Evolutionary conservation across 2,113 vertebrate genomes (phyloP).

Genomic region (Campylorhamphus procurvoides): DNA sequence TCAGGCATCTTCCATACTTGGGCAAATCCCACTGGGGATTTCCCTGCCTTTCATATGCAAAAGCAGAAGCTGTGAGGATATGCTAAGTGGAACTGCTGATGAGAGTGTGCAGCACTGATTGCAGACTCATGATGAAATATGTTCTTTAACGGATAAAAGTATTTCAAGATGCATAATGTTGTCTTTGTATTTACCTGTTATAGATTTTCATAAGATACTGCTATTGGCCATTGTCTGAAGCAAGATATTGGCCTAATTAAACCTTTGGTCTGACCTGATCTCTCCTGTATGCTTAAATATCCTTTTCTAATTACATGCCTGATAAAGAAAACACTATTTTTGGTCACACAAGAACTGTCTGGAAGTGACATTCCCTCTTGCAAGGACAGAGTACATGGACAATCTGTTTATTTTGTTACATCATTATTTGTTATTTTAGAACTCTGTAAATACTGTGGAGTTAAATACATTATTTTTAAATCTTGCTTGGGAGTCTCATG

Average conservation of each 20-base stretch:
- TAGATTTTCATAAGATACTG: neutral
- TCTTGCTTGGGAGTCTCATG: neutral
- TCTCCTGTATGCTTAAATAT: neutral
- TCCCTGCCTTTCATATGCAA: neutral
- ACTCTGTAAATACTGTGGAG: neutral
- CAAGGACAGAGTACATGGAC: neutral
- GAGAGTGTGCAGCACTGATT: neutral
- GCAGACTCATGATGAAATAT: neutral
- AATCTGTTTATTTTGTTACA: neutral
- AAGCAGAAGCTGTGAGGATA: neutral
- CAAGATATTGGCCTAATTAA: neutral
- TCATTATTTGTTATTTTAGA: constrained; percentile 9
- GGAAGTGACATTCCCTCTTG: neutral
- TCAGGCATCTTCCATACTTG: fast-evolving
- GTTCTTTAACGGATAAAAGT: neutral
- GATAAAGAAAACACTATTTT: neutral
- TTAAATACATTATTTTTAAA: neutral
- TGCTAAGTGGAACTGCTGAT: neutral
- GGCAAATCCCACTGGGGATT: fast-evolving
- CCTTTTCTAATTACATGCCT: neutral
- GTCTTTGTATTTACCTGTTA: neutral
- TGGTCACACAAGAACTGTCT: neutral
- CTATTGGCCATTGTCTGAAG: neutral
- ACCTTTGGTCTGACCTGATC: neutral
- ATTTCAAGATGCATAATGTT: neutral